Percentiles rank a stretch among this genome's conserved stretches.
Conservation (phyloP, 1,140 invertebrate species). For the Hylyphantes graminicola region DNA sequence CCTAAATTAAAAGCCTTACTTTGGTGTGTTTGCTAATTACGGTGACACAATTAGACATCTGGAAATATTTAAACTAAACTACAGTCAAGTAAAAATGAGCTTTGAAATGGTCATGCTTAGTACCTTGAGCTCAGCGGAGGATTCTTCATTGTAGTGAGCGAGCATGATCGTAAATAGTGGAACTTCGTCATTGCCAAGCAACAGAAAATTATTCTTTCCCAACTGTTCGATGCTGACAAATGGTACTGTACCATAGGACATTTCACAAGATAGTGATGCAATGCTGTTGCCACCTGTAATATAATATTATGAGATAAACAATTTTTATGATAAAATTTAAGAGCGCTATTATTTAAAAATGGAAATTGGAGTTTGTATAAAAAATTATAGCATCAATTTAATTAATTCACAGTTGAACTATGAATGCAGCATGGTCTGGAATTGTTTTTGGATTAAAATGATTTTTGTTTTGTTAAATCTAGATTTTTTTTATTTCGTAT, state of each 20-base stretch:
- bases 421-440: too few relatives aligned
- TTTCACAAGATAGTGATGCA: not conserved
- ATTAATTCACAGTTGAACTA: too few relatives aligned
- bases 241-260: not conserved
- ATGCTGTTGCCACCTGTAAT: constrained; percentile 6
- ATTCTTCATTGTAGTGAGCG: constrained; percentile 52
- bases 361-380: too few relatives aligned
- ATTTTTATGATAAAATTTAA: too few relatives aligned
- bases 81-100: not conserved
- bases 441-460: too few relatives aligned
- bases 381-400: too few relatives aligned
- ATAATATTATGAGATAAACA: too few relatives aligned
- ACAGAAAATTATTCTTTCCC: constrained; percentile 6
- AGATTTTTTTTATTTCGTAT: too few relatives aligned
- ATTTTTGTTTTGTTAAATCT: too few relatives aligned
- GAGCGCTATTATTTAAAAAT: too few relatives aligned
- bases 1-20: too few relatives aligned
- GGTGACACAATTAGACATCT: not conserved
- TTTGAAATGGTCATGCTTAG: not conserved
- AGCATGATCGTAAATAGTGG: constrained; percentile 6
- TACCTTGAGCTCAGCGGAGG: constrained; percentile 79
- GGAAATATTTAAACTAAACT: constrained; percentile 9
- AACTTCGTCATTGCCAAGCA: not conserved
- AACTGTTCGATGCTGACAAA: not conserved
- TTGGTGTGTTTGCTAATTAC: too few relatives aligned